Evolutionary conservation across 2,113 vertebrate species (phyloP).

Genomic region (Coptodon bakossiorum): DNA sequence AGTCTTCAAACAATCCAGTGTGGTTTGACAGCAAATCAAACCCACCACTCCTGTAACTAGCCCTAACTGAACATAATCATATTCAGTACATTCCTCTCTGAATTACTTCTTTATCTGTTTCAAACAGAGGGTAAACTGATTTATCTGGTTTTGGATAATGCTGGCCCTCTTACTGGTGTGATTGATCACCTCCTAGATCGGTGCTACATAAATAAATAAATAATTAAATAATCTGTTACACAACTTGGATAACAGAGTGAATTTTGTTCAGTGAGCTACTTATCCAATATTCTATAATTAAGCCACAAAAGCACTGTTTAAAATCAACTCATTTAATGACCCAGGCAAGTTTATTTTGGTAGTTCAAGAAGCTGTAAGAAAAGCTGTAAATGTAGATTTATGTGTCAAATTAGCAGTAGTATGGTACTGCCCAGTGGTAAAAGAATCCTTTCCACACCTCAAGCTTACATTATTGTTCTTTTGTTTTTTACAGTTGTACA

Average conservation of each 20-base stretch:
- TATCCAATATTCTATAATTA: neutral
- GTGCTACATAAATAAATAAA: neutral
- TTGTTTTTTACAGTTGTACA: neutral
- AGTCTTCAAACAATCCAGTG: conserved; percentile 5
- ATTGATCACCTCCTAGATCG: neutral
- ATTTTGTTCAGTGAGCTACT: neutral
- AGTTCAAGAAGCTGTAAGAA: neutral
- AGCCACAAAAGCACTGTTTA: neutral
- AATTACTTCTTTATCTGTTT: neutral
- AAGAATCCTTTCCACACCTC: neutral
- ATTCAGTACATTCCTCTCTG: conserved; percentile 33
- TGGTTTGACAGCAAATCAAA: conserved; percentile 32
- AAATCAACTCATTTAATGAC: neutral
- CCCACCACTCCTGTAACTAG: neutral
- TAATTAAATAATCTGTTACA: neutral
- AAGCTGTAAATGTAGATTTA: neutral
- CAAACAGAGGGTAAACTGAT: neutral
- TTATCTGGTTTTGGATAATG: neutral
- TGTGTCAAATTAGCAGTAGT: neutral
- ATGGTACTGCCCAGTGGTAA: neutral
- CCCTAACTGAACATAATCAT: conserved; percentile 7
- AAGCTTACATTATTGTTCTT: neutral
- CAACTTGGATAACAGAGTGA: neutral
- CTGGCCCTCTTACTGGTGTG: neutral
- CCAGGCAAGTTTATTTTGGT: neutral